Conservation (phyloP, 2,797 vertebrate species). For the Pelobates cultripes region DNA sequence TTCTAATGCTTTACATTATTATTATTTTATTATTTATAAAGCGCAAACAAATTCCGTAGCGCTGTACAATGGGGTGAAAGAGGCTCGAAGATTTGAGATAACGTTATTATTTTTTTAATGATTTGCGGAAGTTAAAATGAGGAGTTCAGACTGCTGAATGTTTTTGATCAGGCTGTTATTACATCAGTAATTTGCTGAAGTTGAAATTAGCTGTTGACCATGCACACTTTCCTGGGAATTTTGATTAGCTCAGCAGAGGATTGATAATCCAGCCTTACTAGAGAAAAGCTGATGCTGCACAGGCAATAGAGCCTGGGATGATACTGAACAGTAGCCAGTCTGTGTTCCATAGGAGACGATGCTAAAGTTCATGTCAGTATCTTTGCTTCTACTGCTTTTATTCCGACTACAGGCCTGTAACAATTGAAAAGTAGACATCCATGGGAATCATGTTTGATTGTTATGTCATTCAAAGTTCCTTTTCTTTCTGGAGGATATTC, state of each 20-base stretch:
- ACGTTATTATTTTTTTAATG: too few relatives aligned
- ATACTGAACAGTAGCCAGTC: not conserved
- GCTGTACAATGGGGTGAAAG: too few relatives aligned
- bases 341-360: constrained; percentile 9
- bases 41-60: too few relatives aligned
- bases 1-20: too few relatives aligned
- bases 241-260: constrained; percentile 67
- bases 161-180: too few relatives aligned
- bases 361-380: constrained; percentile 30
- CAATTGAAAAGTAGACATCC: not conserved
- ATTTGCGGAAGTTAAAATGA: too few relatives aligned
- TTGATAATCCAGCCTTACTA: constrained; percentile 63
- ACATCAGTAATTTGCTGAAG: constrained; percentile 27
- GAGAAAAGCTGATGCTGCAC: constrained; percentile 66
- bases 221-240: constrained; percentile 9
- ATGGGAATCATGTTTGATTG: not conserved
- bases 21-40: too few relatives aligned
- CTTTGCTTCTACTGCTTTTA: constrained; percentile 2
- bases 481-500: too few relatives aligned
- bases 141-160: too few relatives aligned
- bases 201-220: not conserved
- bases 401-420: not conserved
- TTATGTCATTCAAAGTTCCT: not conserved
- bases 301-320: not conserved
- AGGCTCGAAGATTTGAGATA: too few relatives aligned